Evolutionary conservation across 2,888 invertebrate species (phyloP).

Genomic region (Chymomyza procnemis): DNA sequence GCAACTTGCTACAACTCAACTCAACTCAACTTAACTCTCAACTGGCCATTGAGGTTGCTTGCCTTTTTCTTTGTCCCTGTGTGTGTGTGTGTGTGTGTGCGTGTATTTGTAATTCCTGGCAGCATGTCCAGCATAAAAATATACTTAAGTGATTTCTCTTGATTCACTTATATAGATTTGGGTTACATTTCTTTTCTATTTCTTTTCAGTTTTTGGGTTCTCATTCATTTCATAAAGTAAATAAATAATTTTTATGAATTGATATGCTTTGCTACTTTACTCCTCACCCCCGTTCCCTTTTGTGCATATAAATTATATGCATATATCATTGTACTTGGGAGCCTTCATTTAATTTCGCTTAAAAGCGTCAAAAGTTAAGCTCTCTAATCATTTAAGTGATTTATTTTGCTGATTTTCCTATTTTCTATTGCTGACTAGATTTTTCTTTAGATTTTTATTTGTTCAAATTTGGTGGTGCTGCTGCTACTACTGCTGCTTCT

Average conservation of each 20-base stretch:
- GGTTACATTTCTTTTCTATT: conserved; percentile 67
- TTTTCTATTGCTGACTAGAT: conserved; percentile 33
- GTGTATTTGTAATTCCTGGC: conserved; percentile 72
- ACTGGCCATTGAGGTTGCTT: conserved; percentile 1
- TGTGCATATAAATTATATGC: neutral
- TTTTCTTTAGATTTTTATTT: conserved; percentile 17
- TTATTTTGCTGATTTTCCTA: conserved; percentile 59
- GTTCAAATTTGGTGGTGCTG: conserved; percentile 1
- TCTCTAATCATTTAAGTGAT: conserved; percentile 73
- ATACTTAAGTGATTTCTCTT: conserved; percentile 73
- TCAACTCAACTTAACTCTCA: conserved; percentile 5
- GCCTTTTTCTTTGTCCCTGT: neutral
- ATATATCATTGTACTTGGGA: conserved; percentile 21
- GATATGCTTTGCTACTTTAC: conserved; percentile 19
- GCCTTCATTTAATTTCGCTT: conserved; percentile 71
- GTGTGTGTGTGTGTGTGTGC: conserved; percentile 45
- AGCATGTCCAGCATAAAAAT: conserved; percentile 74
- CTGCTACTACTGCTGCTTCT: neutral
- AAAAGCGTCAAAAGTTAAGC: conserved; percentile 73
- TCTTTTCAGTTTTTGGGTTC: conserved; percentile 3
- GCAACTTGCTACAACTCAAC: conserved; percentile 5
- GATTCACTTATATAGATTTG: conserved; percentile 73
- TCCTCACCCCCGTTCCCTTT: neutral
- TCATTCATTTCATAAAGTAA: conserved; percentile 50
- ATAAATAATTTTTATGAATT: conserved; percentile 71